phyloP scores from a whole-genome alignment of 2,797 vertebrate genomes.

The Lophotriccus pileatus region DNA sequence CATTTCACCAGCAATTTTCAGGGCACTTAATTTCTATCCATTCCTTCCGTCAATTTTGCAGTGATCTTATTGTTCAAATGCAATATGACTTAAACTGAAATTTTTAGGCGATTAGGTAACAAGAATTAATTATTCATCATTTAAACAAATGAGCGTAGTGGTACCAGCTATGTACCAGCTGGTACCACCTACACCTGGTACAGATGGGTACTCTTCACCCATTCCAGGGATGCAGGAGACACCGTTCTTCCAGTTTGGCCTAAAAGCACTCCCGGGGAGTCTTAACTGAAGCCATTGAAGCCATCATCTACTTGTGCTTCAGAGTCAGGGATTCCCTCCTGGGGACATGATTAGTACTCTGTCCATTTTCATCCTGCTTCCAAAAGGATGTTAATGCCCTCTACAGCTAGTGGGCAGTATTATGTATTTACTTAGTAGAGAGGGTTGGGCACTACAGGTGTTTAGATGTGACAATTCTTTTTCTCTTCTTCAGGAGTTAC shows the following conservation, averaged over 20 bases:
- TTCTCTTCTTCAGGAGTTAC: neutral
- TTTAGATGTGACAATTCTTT: neutral
- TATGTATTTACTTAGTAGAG: neutral
- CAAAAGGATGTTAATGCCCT: neutral
- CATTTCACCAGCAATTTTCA: neutral
- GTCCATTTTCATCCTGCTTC: neutral
- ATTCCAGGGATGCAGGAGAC: neutral
- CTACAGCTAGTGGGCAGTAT: neutral
- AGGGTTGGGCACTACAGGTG: neutral
- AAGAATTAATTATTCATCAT: neutral
- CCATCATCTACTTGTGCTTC: neutral
- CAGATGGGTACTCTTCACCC: no score
- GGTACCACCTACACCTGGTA: no score
- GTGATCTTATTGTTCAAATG: neutral
- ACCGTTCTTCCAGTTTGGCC: neutral
- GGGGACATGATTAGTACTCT: neutral
- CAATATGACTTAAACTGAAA: neutral
- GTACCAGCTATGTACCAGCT: neutral
- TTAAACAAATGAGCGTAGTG: neutral
- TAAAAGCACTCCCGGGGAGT: neutral
- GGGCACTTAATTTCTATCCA: neutral
- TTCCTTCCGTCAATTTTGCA: neutral
- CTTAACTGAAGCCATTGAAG: neutral
- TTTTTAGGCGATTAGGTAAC: neutral
- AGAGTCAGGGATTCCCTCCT: neutral